Evolutionary conservation across 2,888 invertebrate species (phyloP), one percentile per base, ranked within the genome.

Genomic region (Achlya flavicornis): DNA sequence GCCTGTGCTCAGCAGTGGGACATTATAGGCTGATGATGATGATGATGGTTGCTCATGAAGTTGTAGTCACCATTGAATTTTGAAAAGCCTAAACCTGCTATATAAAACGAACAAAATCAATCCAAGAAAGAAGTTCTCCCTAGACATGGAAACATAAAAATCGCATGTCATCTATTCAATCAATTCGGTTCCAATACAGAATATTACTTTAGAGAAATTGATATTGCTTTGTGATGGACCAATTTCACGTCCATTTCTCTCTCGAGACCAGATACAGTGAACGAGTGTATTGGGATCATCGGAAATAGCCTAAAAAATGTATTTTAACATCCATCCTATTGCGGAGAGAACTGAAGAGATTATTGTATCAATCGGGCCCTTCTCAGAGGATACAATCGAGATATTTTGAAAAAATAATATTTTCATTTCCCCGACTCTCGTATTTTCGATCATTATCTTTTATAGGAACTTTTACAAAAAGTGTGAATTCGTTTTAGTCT

Each of bases 311-410:
- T 62, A 53, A 68, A 74, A 71, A 67, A 76, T 78, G 70, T 69
- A 78, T 77, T 78, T 74, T 73, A 80, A 69, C 68, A 70, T 74
- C 69, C 70, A 68, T 71, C 67, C 76, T 71, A 73, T 78, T 69
- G 66, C 64, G 19, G 62, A 64, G 64, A 64, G 59, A 66, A 65
- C 57, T 68, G 64, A 66, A 74, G n/a, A 41, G 32, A 33, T 63
- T 63, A 35, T 61, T 63, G 57, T 64, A 66, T 70, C 63, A 60
- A 66, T 66, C 48, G 60, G n/a, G 48, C 7, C 58, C 57, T 67
- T 65, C 57, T 63, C 59, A 64, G 14, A 70, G 64, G 70, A 60
- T 65, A 66, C 65, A 58, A 63, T 41, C 33, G 19, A 66, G 59
- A 67, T 63, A 63, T 66, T 63, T 64, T 63, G 57, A 63, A 74